Evolutionary conservation across 1,140 invertebrate species (phyloP).

Genomic region (Trachelipus rathkii): DNA sequence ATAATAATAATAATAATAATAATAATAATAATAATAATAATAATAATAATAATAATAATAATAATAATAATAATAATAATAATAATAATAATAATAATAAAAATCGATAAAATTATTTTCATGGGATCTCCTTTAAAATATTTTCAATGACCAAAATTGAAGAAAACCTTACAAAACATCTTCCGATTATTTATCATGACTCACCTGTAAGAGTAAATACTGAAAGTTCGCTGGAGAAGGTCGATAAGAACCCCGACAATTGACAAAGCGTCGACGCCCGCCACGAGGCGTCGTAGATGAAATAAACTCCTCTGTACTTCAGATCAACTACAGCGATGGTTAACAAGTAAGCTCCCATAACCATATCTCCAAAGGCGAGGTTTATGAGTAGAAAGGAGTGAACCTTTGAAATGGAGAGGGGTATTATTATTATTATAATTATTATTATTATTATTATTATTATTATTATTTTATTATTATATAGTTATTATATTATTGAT

Average conservation of each 20-base stretch:
- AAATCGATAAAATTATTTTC: too few species aligned
- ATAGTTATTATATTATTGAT: background rate
- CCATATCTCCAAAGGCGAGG: constrained; percentile 58
- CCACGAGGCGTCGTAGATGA: constrained; percentile 55
- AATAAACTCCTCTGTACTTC: constrained; percentile 56
- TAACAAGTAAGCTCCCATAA: constrained; percentile 57
- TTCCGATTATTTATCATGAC: too few species aligned
- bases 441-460: background rate
- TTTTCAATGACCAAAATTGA: too few species aligned
- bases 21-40: too few species aligned
- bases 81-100: too few species aligned
- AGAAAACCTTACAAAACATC: too few species aligned
- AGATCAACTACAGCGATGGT: constrained; percentile 56
- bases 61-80: too few species aligned
- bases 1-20: too few species aligned
- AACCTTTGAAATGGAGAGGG: constrained; percentile 48
- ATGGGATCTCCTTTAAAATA: too few species aligned
- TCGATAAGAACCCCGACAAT: constrained; percentile 61
- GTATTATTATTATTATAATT: background rate
- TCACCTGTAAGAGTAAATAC: constrained; percentile 58
- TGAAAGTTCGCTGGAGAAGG: constrained; percentile 63
- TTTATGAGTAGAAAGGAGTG: constrained; percentile 62
- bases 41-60: too few species aligned
- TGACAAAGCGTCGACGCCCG: constrained; percentile 55
- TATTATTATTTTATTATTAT: constrained; percentile 12